phyloP scores from a whole-genome alignment of 2,797 vertebrate genomes.

The Sebastes matsubarae region DNA sequence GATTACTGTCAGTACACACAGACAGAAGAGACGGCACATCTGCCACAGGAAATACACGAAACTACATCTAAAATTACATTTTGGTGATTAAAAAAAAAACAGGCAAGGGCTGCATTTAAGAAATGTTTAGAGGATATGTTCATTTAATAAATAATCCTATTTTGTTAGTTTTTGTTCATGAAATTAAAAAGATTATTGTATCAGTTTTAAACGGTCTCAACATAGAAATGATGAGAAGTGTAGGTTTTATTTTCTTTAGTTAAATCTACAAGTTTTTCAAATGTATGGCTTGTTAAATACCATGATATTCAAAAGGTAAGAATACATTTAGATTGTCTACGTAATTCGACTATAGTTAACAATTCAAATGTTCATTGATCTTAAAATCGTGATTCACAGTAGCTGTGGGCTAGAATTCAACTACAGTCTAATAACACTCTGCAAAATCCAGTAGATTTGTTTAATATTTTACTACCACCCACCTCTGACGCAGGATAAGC shows the following conservation, averaged over 20 bases:
- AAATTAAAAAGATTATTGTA: neutral
- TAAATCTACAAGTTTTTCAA: neutral
- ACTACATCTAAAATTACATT: conserved; percentile 17
- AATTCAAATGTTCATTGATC: neutral
- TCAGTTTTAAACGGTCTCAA: neutral
- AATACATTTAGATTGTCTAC: neutral
- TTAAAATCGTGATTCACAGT: neutral
- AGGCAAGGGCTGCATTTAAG: neutral
- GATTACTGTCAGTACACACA: conserved; percentile 76
- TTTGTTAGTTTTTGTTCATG: neutral
- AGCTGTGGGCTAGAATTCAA: neutral
- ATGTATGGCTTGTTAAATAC: neutral
- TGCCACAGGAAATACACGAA: conserved; percentile 55
- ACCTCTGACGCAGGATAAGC: conserved; percentile 11
- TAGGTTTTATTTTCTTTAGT: neutral
- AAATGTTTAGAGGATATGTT: neutral
- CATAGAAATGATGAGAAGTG: neutral
- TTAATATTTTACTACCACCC: conserved; percentile 10
- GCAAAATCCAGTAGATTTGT: neutral
- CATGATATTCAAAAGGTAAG: neutral
- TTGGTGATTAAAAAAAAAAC: conserved; percentile 5
- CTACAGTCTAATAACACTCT: neutral
- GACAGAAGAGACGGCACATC: conserved; percentile 63
- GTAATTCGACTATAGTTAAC: neutral
- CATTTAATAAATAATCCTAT: neutral